Percentiles rank a stretch among this genome's conserved stretches.
These are phyloP conservation scores for Epinephelus coioides DNA, from an alignment of 2,797 vertebrate species.

Conservation along the genomic window DNA sequence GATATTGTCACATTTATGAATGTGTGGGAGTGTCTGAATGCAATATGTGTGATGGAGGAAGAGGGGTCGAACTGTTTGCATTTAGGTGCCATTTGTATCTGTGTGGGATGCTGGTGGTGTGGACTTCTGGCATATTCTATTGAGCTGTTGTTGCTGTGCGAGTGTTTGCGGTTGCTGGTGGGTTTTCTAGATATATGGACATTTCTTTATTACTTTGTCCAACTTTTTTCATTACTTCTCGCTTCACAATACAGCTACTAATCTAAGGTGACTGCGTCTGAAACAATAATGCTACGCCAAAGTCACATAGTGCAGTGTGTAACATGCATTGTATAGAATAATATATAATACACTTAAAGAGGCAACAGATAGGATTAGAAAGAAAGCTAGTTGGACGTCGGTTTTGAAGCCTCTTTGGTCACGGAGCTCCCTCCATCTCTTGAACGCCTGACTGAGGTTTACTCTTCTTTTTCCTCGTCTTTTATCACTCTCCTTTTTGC, in stretches of 20 bases:
- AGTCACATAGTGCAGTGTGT: neutral
- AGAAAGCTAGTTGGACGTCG: no score
- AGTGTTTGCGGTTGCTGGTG: slow-evolving; percentile 5
- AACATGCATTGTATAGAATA: neutral
- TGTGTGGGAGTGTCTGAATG: slow-evolving; percentile 60
- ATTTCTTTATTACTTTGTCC: slow-evolving; percentile 43
- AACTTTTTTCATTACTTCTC: slow-evolving; percentile 47
- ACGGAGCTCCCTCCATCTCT: no score
- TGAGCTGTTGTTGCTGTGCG: slow-evolving; percentile 9
- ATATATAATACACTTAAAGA: no score
- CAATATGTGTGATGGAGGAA: slow-evolving; percentile 61
- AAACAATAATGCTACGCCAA: slow-evolving; percentile 3
- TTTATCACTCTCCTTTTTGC: no score
- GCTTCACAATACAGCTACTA: neutral
- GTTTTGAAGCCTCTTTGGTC: no score
- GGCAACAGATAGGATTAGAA: no score
- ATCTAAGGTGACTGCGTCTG: slow-evolving; percentile 2
- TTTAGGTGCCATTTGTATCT: slow-evolving; percentile 41
- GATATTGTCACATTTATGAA: slow-evolving; percentile 72
- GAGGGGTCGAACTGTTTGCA: slow-evolving; percentile 28
- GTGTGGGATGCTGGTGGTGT: slow-evolving; percentile 39
- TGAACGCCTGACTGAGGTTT: no score
- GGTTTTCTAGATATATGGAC: slow-evolving; percentile 29
- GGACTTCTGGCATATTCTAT: slow-evolving; percentile 22
- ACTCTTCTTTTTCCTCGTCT: no score